Base-by-base conservation (phyloP, 2,797 vertebrate genomes). In the Syngnathus acus region DNA sequence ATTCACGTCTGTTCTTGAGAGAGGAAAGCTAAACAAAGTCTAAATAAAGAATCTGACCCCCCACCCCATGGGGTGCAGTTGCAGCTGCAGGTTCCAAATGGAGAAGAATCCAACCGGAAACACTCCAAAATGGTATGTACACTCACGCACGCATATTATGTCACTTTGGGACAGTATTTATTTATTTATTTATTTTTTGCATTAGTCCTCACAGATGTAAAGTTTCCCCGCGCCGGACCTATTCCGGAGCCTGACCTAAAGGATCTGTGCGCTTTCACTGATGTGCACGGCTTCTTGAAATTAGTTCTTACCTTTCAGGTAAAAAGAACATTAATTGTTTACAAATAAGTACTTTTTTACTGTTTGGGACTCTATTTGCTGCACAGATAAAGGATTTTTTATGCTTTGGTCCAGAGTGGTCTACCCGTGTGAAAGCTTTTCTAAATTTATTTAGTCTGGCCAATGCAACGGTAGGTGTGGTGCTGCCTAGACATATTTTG, bases 61-160 rank as follows among this genome's bases (percentile, higher is more conserved):
- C 32, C 37, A 23, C 13, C 2, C 32, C 62, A 60, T 77, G 47
- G 78, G 70, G 23, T 77, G 8, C 23, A 89, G 86, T 89, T 70
- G 86, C 87, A 77, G 82, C 82, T 32, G 84, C 87, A 55, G 89
- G 89, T 62, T 68, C 65, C n/a, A 89, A 86, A 88, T 88, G 80
- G 66, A 63, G 64, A 62, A 79, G 74, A 23, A 62, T 82, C 57
- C 10, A 72, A 66, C 68, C 69, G 55, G 48, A 79, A 53, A 66
- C 63, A 0, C 70, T 88, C 23, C 69, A 79, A 11, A 48, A 67
- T 60, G 86, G 88, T 89, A 72, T 45, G 75, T 63, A 9, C 0
- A 55, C 39, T 43, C 26, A 58, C 6, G 4, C 26, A 58, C 6
- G 4, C 32, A 37, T 58, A 3, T 16, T 14, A 57, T 57, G 54